A percentile compares a stretch with the other conserved stretches of the same genome.
Evolutionary conservation across 2,888 invertebrate genomes (phyloP).

Genomic region (Heliconius erato): DNA sequence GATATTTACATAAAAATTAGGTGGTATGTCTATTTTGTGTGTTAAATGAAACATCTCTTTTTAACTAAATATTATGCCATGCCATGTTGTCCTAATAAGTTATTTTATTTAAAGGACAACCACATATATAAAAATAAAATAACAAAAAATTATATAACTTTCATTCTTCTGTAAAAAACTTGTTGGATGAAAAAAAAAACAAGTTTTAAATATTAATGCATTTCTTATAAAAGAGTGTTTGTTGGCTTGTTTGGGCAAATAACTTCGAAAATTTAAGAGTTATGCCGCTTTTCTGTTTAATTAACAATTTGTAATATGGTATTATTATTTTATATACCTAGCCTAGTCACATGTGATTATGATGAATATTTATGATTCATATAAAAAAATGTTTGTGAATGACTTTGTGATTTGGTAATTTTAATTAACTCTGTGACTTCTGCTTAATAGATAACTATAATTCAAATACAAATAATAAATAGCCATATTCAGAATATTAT

Average conservation of each 20-base stretch:
- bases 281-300: not conserved
- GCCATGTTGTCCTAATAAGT: not conserved
- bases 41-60: not conserved
- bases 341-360: slow-evolving; percentile 34
- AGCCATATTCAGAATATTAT: not conserved
- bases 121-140: too few species aligned
- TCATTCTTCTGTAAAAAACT: too few species aligned
- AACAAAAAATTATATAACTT: too few species aligned
- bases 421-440: not conserved
- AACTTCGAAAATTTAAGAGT: not conserved
- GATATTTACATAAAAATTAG: not conserved
- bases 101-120: too few species aligned
- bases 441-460: slow-evolving; percentile 5
- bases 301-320: not conserved
- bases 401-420: not conserved
- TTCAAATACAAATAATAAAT: slow-evolving; percentile 14
- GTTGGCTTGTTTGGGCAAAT: too few species aligned
- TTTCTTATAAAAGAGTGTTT: too few species aligned
- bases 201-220: too few species aligned
- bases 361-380: slow-evolving; percentile 6
- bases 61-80: not conserved
- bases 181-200: too few species aligned
- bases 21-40: not conserved
- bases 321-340: slow-evolving; percentile 10
- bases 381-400: not conserved